phyloP scores from a whole-genome alignment of 2,113 vertebrate species.

The Leucoraja erinaceus region DNA sequence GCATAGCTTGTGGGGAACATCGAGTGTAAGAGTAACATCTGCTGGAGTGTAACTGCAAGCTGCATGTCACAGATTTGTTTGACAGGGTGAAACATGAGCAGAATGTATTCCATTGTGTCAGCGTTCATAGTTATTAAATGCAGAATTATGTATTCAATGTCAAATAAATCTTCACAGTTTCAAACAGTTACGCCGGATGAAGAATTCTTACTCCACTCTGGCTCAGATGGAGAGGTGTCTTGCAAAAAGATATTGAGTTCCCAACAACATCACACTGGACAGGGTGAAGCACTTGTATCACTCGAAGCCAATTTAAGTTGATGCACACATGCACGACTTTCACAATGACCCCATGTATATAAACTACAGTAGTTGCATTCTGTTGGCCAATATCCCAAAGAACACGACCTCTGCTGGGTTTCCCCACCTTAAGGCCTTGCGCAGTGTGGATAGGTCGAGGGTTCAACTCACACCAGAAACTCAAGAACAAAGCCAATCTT shows the following conservation, averaged over 20 bases:
- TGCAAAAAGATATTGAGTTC: neutral
- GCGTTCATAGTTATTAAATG: neutral
- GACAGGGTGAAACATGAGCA: neutral
- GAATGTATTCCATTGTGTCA: neutral
- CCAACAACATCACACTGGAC: neutral
- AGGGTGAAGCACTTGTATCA: neutral
- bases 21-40: conserved; percentile 6
- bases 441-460: neutral
- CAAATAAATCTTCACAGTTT: conserved; percentile 10
- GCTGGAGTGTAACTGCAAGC: neutral
- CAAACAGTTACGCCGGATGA: neutral
- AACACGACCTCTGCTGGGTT: neutral
- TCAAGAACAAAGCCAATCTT: neutral
- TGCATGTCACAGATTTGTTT: neutral
- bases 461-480: neutral
- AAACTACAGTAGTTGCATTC: neutral
- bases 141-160: neutral
- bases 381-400: neutral
- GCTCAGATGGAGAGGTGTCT: neutral
- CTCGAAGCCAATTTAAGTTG: neutral
- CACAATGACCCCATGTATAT: neutral
- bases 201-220: neutral
- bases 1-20: neutral
- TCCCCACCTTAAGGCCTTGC: neutral
- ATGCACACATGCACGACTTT: neutral